Conservation (phyloP, 2,888 invertebrate species). For the Eledona agricola region DNA sequence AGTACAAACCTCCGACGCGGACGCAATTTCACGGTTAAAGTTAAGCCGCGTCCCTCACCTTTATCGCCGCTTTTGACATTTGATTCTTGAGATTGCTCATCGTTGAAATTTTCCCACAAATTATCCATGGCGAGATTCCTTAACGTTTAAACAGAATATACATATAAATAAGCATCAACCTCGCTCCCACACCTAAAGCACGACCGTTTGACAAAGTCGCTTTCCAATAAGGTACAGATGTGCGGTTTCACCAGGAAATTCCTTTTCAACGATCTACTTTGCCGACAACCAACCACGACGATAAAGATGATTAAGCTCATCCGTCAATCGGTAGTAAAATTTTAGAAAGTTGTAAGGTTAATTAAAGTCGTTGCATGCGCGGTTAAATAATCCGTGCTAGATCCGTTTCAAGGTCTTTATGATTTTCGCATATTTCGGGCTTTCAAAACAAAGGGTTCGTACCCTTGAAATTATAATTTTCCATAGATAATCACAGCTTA, state of each 20-base stretch:
- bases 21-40: conserved; percentile 23
- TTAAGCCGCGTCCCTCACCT: conserved; percentile 29
- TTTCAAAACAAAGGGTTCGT: conserved; percentile 20
- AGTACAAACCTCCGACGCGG: no score
- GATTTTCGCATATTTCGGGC: conserved; percentile 14
- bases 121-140: conserved; percentile 9
- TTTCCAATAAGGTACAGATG: conserved; percentile 17
- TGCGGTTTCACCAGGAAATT: conserved; percentile 22
- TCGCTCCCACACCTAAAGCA: conserved; percentile 14
- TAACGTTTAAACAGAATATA: conserved; percentile 7
- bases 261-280: conserved; percentile 2
- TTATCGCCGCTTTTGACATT: conserved; percentile 21
- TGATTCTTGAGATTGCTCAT: conserved; percentile 24
- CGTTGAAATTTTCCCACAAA: conserved; percentile 15
- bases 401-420: conserved; percentile 3
- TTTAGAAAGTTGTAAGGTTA: conserved; percentile 15
- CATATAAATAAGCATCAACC: conserved; percentile 8
- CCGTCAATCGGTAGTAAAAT: conserved; percentile 9
- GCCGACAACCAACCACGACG: no score
- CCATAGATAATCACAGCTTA: conserved; percentile 26
- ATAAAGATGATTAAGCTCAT: no score
- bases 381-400: conserved; percentile 12
- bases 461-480: conserved; percentile 27
- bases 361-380: background rate
- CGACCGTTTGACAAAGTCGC: conserved; percentile 10